Base-by-base conservation (phyloP, 2,888 invertebrate species). In the Archips xylosteana region DNA sequence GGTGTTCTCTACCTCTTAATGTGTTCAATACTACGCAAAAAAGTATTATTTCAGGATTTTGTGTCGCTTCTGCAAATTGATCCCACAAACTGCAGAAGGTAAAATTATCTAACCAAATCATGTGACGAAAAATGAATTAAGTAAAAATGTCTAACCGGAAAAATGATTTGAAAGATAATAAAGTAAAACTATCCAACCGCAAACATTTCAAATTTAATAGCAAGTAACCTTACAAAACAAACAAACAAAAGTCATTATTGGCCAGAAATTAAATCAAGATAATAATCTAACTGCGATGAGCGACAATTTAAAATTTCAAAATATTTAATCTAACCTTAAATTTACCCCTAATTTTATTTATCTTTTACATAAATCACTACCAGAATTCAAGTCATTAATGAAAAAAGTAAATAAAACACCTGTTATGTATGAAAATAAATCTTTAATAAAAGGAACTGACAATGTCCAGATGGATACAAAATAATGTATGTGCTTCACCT, bases 31-130 rank as follows among this genome's bases (percentile, higher is more conserved):
- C n/a, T n/a, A n/a, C n/a, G 23, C 9, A 32, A 23, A 57, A 57
- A 32, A 23, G 57, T 57, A 9, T 57, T 57, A 32, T 57, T 57
- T 57, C 12, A 57, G 23, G 32, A 57, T 23, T 57, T 57, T 34
- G 54, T 15, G 57, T 57, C 23, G 57, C 57, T 57, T 57, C 10
- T 1, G 32, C 57, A 57, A 57, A 32, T 57, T 57, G 57, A 57
- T 57, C 57, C n/a, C 57, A 57, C 34, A 32, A 57, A 57, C 32
- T 32, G 32, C 32, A 32, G 32, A 6, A 57, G 54, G 23, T 57
- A 57, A 57, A 57, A 57, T 32, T 32, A 57, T 32, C 57, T 57
- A 57, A 57, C 32, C 57, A 32, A 57, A 57, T n/a, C 10, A 57
- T 57, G 9, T 32, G 32, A 57, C 10, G 32, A 57, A 57, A 57